These are phyloP conservation scores for Forficula auricularia DNA, from an alignment of 1,140 invertebrate genomes.

Conservation along the genomic window DNA sequence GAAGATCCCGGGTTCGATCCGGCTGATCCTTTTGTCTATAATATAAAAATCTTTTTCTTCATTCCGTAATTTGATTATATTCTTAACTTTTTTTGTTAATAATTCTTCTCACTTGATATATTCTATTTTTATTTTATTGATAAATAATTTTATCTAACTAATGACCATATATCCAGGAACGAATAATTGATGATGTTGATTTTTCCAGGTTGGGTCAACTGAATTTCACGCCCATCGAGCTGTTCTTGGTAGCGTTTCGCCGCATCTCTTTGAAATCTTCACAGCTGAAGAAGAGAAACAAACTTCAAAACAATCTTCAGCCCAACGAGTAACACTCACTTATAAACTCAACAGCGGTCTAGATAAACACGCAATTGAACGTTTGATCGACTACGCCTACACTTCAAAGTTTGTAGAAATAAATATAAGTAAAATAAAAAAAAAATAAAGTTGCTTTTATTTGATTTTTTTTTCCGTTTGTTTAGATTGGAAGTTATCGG, in stretches of 20 bases:
- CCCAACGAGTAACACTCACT: slow-evolving; percentile 21
- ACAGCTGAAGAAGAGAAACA: slow-evolving; percentile 33
- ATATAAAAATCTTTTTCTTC: too few relatives aligned
- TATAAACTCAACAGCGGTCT: slow-evolving; percentile 51
- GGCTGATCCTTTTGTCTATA: too few relatives aligned
- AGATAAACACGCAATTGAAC: slow-evolving; percentile 46
- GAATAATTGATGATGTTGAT: too few relatives aligned
- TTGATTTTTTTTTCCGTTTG: slow-evolving; percentile 4
- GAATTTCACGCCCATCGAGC: slow-evolving; percentile 60
- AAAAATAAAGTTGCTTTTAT: slow-evolving; percentile 1
- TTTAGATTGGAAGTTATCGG: slow-evolving; percentile 36
- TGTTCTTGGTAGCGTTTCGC: slow-evolving; percentile 55
- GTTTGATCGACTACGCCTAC: slow-evolving; percentile 65
- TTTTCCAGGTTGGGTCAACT: slow-evolving; percentile 42
- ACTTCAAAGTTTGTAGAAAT: slow-evolving; percentile 33
- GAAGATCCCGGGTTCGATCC: too few relatives aligned
- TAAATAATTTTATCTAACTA: too few relatives aligned
- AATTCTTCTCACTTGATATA: too few relatives aligned
- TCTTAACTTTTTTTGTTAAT: too few relatives aligned
- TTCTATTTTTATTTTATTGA: too few relatives aligned
- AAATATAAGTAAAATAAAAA: not conserved
- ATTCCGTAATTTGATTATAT: too few relatives aligned
- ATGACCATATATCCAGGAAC: too few relatives aligned
- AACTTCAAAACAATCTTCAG: slow-evolving; percentile 16
- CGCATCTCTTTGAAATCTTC: slow-evolving; percentile 62